Percentiles rank a stretch among this genome's conserved stretches.
Conservation (phyloP, 2,113 vertebrate genomes). For the Trochalopteron elliotii region DNA sequence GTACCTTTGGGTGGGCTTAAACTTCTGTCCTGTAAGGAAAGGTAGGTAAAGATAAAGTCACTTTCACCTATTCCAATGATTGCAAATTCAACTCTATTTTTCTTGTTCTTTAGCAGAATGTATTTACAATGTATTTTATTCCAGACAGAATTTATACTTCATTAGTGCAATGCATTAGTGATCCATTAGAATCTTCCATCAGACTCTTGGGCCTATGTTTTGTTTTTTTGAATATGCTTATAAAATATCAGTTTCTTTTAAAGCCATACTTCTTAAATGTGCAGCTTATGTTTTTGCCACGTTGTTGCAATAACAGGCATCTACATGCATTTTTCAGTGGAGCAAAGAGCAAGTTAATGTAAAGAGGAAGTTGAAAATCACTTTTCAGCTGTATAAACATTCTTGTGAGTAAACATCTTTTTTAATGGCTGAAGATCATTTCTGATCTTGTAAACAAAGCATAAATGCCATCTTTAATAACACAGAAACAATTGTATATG, state of each 20-base stretch:
- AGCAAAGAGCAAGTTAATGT: not conserved
- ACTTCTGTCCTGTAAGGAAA: not conserved
- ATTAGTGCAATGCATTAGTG: not conserved
- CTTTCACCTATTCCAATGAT: not conserved
- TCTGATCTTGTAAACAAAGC: not conserved
- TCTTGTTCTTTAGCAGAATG: not conserved
- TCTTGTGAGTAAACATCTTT: fast-evolving
- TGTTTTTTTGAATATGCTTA: not conserved
- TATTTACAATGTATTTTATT: not conserved
- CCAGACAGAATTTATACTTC: not conserved
- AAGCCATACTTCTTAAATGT: not conserved
- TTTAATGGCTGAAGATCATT: not conserved
- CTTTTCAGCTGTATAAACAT: not conserved
- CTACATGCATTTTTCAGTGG: not conserved
- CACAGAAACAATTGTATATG: not conserved
- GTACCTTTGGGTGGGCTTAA: not conserved
- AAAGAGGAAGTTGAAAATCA: not conserved
- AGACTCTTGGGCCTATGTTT: not conserved
- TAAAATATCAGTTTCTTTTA: not conserved
- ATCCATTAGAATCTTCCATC: not conserved
- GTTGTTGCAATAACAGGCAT: not conserved
- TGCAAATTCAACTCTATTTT: not conserved
- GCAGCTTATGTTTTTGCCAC: not conserved
- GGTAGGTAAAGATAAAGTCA: not conserved
- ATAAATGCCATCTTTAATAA: not conserved